Evolutionary conservation across 1,140 invertebrate genomes (phyloP), one percentile per base, ranked within the genome.

Genomic region (Tetragnatha versicolor): DNA sequence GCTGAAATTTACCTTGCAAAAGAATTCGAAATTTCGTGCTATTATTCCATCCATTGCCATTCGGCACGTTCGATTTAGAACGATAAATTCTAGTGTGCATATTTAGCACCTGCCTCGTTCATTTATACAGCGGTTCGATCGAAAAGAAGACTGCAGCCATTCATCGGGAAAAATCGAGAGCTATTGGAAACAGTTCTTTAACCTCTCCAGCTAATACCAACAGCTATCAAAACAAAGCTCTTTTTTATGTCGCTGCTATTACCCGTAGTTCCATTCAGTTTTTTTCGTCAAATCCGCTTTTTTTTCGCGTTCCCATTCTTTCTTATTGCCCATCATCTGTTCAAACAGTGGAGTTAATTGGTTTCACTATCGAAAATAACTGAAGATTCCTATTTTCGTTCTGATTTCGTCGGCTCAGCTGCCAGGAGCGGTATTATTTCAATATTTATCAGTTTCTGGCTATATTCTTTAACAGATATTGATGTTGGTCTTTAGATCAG

Each of bases 321-420:
- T 10, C 27, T n/a, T 42, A 42, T 60, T 5, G 31, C 12, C 25
- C 29, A 37, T 25, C 58, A 10, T 63, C 72, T 75, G 72, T 63
- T 33, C n/a, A 75, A 75, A 75, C 22, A 75, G 39, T 5, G n/a
- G n/a, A 63, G 20, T 63, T 75, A 75, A 75, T 75, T 75, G 72
- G 72, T 63, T 75, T 75, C 63, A 17, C 27, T 63, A 75, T 75
- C 51, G 72, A 31, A 75, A 75, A 75, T 75, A 75, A 51, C 72
- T 75, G 27, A 63, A 63, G 58, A 49, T 27, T 35, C 29, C 51
- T 75, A 53, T 63, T 49, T 49, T 25, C 7, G 7, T 63, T 17
- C 2, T 65, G 9, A 27, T 47, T 49, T 17, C 61, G 51, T 72
- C 49, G 45, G 45, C n/a, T 58, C 69, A 72, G 69, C 69, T 72